phyloP scores from a whole-genome alignment of 2,888 invertebrate species.

The Ditula angustiorana region DNA sequence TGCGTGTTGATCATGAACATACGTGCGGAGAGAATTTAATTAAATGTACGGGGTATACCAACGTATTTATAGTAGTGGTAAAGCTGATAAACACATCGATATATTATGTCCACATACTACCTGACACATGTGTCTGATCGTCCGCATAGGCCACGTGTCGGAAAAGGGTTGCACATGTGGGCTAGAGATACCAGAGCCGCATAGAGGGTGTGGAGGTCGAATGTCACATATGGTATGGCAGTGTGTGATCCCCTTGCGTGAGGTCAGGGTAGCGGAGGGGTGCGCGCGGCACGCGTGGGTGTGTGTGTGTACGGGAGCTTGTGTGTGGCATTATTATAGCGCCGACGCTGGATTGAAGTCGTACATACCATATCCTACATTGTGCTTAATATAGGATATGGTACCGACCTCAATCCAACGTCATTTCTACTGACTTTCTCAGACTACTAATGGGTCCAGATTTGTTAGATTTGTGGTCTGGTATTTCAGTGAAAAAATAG shows the following conservation, averaged over 20 bases:
- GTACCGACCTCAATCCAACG: no score
- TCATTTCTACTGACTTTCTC: no score
- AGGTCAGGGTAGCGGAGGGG: constrained; percentile 48
- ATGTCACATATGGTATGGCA: constrained; percentile 68
- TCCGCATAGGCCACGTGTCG: constrained; percentile 59
- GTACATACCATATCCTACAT: no score
- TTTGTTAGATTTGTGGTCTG: no score
- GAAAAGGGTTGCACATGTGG: constrained; percentile 84
- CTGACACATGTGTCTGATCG: constrained; percentile 33
- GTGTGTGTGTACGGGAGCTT: constrained; percentile 37
- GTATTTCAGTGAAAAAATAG: no score
- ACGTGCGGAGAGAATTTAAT: background rate
- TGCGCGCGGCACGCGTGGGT: constrained; percentile 32
- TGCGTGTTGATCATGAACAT: background rate
- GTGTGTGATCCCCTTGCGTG: constrained; percentile 55
- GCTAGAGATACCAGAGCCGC: constrained; percentile 78
- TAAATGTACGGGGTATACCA: constrained; percentile 5
- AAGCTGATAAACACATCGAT: constrained; percentile 25
- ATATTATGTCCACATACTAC: constrained; percentile 30
- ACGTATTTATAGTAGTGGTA: constrained; percentile 14
- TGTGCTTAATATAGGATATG: no score
- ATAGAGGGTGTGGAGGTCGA: constrained; percentile 58
- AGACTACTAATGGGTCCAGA: no score
- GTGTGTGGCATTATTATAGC: background rate
- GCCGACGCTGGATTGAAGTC: background rate